Evolutionary conservation across 2,888 invertebrate species (phyloP).

Genomic region (Deilephila elpenor): DNA sequence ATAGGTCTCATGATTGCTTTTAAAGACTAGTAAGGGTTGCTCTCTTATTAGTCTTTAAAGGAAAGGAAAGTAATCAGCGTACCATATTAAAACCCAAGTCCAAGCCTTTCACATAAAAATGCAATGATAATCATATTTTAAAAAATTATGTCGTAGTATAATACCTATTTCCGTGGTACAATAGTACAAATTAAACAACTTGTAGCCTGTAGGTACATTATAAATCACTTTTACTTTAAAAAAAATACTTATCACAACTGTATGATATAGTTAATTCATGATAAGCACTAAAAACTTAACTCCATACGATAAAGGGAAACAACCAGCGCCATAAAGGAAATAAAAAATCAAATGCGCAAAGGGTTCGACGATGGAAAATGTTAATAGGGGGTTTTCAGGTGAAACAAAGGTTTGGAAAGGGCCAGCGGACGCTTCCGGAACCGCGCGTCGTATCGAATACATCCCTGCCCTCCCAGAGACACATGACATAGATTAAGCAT

Average conservation of each 20-base stretch:
- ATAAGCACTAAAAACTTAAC: background rate
- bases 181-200: too few relatives aligned
- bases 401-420: constrained; percentile 78
- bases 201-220: too few relatives aligned
- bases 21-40: too few relatives aligned
- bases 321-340: constrained; percentile 3
- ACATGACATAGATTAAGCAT: constrained; percentile 52
- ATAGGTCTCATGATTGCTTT: too few relatives aligned
- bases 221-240: background rate
- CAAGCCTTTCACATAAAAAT: too few relatives aligned
- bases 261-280: background rate
- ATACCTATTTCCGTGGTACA: too few relatives aligned
- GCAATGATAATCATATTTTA: too few relatives aligned
- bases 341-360: constrained; percentile 33
- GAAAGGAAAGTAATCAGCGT: too few relatives aligned
- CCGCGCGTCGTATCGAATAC: constrained; percentile 63
- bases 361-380: constrained; percentile 51
- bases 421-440: constrained; percentile 66
- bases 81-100: too few relatives aligned
- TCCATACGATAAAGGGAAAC: background rate
- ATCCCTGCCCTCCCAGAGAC: constrained; percentile 50
- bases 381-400: constrained; percentile 56
- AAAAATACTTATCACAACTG: background rate
- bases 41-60: too few relatives aligned
- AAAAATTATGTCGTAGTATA: too few relatives aligned